Conservation (phyloP, 2,113 vertebrate genomes). For the Conger conger region DNA sequence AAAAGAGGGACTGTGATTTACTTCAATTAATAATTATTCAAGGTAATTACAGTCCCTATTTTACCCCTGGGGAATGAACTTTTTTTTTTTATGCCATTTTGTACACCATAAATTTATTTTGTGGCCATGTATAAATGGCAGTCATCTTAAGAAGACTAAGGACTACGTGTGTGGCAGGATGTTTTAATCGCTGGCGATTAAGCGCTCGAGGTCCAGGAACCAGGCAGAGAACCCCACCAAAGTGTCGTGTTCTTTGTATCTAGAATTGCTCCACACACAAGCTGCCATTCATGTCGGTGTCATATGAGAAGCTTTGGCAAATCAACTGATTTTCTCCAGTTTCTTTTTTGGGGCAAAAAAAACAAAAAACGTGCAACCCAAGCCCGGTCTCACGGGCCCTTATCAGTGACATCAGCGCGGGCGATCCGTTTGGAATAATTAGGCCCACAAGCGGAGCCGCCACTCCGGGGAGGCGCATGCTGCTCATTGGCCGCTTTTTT, state of each 20-base stretch:
- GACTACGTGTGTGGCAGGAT: background rate
- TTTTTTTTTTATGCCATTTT: background rate
- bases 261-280: slow-evolving; percentile 46
- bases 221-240: slow-evolving; percentile 28
- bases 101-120: background rate
- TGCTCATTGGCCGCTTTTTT: slow-evolving; percentile 14
- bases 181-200: slow-evolving; percentile 31
- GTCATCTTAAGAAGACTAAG: background rate
- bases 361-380: slow-evolving; percentile 21
- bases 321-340: slow-evolving; percentile 28
- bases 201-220: slow-evolving; percentile 29
- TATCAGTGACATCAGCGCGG: background rate
- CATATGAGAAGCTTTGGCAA: slow-evolving; percentile 51
- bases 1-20: no score
- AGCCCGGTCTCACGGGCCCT: background rate
- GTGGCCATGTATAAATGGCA: background rate
- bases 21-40: no score
- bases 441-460: slow-evolving; percentile 5
- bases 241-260: slow-evolving; percentile 41
- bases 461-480: background rate
- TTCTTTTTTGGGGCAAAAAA: slow-evolving; percentile 20
- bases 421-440: slow-evolving; percentile 24
- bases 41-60: no score
- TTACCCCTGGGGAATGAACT: background rate
- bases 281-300: slow-evolving; percentile 54